Evolutionary conservation across 2,888 invertebrate genomes (phyloP).

Genomic region (Troilus luridus): DNA sequence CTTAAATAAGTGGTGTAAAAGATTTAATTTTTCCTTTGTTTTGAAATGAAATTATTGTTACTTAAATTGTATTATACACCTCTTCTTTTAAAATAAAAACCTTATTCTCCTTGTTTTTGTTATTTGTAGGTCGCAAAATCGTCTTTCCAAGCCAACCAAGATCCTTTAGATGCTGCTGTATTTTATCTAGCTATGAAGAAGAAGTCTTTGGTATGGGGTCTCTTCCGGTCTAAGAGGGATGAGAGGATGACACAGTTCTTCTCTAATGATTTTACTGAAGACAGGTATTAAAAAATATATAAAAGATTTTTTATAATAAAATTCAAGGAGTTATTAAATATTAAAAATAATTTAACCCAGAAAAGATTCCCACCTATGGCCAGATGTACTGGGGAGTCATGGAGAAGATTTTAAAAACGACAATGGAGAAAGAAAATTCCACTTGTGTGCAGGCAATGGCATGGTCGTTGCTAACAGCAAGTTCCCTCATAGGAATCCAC

Average conservation of each 20-base stretch:
- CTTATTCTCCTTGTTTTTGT: background rate
- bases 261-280: conserved; percentile 91
- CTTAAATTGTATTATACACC: too few relatives aligned
- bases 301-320: background rate
- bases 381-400: too few relatives aligned
- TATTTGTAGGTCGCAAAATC: conserved; percentile 83
- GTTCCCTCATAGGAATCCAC: too few relatives aligned
- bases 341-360: background rate
- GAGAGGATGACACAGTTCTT: conserved; percentile 96
- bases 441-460: too few relatives aligned
- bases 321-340: background rate
- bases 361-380: too few relatives aligned
- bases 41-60: too few relatives aligned
- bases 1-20: too few relatives aligned
- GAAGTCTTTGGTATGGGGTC: conserved; percentile 95
- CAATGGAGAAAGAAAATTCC: too few relatives aligned
- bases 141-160: conserved; percentile 90
- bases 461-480: too few relatives aligned
- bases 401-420: too few relatives aligned
- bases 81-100: too few relatives aligned
- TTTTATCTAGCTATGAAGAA: conserved; percentile 99
- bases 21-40: too few relatives aligned
- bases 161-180: conserved; percentile 97
- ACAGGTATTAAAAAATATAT: conserved; percentile 69
- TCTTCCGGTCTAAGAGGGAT: conserved; percentile 90